phyloP scores from a whole-genome alignment of 1,140 invertebrate genomes.

The Agrypnia vestita region DNA sequence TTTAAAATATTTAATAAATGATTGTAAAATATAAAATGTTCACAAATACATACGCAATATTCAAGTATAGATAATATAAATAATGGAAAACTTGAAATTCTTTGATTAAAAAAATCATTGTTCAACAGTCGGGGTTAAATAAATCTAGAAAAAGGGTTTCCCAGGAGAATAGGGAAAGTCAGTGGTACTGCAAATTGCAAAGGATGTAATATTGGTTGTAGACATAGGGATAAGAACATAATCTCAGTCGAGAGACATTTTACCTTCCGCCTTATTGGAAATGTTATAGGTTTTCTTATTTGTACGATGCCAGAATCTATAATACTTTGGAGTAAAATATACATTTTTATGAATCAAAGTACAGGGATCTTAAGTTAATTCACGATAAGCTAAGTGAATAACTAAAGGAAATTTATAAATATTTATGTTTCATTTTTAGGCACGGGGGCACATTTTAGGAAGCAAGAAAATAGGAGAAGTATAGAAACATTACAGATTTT shows the following conservation, averaged over 20 bases:
- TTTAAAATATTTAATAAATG: too few relatives aligned
- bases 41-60: too few relatives aligned
- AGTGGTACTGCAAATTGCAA: slow-evolving; percentile 38
- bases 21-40: too few relatives aligned
- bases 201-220: slow-evolving; percentile 30
- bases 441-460: too few relatives aligned
- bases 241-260: slow-evolving; percentile 49
- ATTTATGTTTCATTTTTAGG: too few relatives aligned
- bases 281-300: slow-evolving; percentile 49
- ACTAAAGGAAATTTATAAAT: too few relatives aligned
- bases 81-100: neutral
- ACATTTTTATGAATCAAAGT: slow-evolving; percentile 14
- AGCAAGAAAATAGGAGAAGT: too few relatives aligned
- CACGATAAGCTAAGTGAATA: too few relatives aligned
- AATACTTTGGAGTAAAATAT: slow-evolving; percentile 37
- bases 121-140: slow-evolving; percentile 28
- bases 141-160: slow-evolving; percentile 33
- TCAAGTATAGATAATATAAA: slow-evolving; percentile 1
- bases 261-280: slow-evolving; percentile 59
- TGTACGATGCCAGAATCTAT: slow-evolving; percentile 42
- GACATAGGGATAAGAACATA: slow-evolving; percentile 50
- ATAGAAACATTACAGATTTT: too few relatives aligned
- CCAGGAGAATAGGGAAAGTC: slow-evolving; percentile 13
- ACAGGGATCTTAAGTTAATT: too few relatives aligned
- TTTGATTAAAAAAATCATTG: slow-evolving; percentile 31